A percentile compares a stretch with the other conserved stretches of the same genome.
Conservation (phyloP, 2,888 invertebrate genomes). For the Microctonus aethiopoides region DNA sequence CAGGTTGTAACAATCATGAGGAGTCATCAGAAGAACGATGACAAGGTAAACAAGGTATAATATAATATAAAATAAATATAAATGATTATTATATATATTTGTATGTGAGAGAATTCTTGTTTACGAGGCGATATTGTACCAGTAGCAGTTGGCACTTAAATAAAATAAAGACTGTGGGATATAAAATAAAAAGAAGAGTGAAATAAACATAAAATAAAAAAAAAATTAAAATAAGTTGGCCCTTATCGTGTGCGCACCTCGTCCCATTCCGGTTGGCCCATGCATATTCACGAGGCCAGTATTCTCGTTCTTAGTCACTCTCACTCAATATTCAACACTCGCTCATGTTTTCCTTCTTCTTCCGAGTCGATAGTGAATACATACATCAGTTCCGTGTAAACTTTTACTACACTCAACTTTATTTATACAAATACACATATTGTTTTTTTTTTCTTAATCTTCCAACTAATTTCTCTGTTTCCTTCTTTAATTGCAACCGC, state of each 20-base stretch:
- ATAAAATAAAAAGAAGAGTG: constrained; percentile 58
- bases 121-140: constrained; percentile 34
- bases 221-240: constrained; percentile 64
- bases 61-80: constrained; percentile 6
- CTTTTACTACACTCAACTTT: constrained; percentile 52
- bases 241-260: constrained; percentile 61
- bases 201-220: constrained; percentile 46
- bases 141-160: constrained; percentile 63
- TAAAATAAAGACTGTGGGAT: constrained; percentile 61
- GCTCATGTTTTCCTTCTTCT: constrained; percentile 44
- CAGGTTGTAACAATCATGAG: constrained; percentile 19
- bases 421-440: constrained; percentile 54
- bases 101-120: not conserved
- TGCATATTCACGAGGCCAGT: constrained; percentile 62
- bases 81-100: not conserved
- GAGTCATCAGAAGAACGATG: constrained; percentile 14
- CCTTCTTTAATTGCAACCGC: constrained; percentile 63
- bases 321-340: constrained; percentile 41
- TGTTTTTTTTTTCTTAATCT: not conserved
- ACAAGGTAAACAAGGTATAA: constrained; percentile 20
- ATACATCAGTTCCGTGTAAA: constrained; percentile 41
- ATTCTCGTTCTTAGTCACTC: constrained; percentile 38
- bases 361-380: constrained; percentile 12
- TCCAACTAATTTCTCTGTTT: constrained; percentile 61
- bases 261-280: constrained; percentile 62